A percentile compares a stretch with the other conserved stretches of the same genome.
These are phyloP conservation scores for Zophobas morio DNA, from an alignment of 1,140 invertebrate genomes.

Conservation along the genomic window DNA sequence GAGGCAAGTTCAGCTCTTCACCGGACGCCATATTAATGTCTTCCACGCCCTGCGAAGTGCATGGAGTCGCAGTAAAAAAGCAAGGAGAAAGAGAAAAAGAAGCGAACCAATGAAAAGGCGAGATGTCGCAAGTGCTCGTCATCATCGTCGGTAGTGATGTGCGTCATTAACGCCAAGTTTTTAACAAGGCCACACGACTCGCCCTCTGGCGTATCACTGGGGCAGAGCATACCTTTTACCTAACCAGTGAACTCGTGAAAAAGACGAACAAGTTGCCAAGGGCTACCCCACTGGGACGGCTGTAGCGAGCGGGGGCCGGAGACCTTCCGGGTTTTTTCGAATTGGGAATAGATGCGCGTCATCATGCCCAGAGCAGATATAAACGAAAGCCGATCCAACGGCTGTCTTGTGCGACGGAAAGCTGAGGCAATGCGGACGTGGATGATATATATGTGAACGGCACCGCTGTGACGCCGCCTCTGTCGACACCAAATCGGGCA, in stretches of 20 bases:
- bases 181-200: constrained; percentile 98
- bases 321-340: constrained; percentile 99
- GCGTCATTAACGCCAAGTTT: constrained; percentile 98
- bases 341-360: constrained; percentile 99
- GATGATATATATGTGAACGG: constrained; percentile 96
- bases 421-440: constrained; percentile 96
- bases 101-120: too few species aligned
- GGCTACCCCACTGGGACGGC: constrained; percentile 99
- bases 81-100: too few species aligned
- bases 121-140: constrained; percentile 87
- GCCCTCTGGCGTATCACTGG: constrained; percentile 99
- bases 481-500: too few species aligned
- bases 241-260: too few species aligned
- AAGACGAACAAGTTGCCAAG: too few species aligned
- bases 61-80: too few species aligned
- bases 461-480: too few species aligned
- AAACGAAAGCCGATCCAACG: constrained; percentile 96
- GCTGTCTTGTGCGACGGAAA: too few species aligned
- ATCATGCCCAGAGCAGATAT: constrained; percentile 99
- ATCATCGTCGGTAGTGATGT: constrained; percentile 95
- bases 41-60: constrained; percentile 93
- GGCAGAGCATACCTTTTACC: too few species aligned
- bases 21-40: constrained; percentile 89
- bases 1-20: constrained; percentile 85
- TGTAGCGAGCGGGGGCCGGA: constrained; percentile 98